A percentile compares a stretch with the other conserved stretches of the same genome.
phyloP scores from a whole-genome alignment of 2,113 vertebrate genomes.

The Bungarus multicinctus region DNA sequence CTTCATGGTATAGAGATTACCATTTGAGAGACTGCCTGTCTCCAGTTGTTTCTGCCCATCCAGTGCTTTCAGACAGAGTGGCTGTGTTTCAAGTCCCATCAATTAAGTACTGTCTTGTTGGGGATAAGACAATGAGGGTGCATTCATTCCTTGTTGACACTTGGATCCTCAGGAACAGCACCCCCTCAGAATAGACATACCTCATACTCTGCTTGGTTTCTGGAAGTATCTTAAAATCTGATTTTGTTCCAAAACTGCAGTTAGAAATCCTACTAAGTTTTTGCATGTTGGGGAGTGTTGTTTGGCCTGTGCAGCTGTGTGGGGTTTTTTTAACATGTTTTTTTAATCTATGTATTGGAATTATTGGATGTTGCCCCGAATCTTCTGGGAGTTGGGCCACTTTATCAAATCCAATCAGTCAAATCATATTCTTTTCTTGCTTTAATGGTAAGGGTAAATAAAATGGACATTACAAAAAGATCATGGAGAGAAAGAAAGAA shows the following conservation, averaged over 20 bases:
- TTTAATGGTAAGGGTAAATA: background rate
- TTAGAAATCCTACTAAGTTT: background rate
- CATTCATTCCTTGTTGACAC: background rate
- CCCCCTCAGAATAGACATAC: background rate
- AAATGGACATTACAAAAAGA: background rate
- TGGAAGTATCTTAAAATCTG: background rate
- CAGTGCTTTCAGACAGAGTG: background rate
- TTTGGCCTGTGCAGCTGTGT: background rate
- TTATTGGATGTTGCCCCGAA: background rate
- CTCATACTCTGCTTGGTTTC: background rate
- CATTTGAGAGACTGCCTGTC: background rate
- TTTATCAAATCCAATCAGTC: background rate
- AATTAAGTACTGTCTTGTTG: background rate
- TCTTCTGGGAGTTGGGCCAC: background rate
- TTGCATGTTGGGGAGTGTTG: background rate
- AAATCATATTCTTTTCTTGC: background rate
- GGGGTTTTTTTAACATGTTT: background rate
- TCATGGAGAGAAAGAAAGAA: background rate
- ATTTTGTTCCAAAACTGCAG: background rate
- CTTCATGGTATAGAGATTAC: background rate
- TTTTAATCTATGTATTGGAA: background rate
- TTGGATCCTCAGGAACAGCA: background rate
- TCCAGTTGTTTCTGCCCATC: background rate
- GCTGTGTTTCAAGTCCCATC: background rate
- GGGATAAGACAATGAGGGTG: background rate